Percentiles rank a stretch among this genome's conserved stretches.
Conservation (phyloP, 2,797 vertebrate species). For the Scomberomorus guttatus region DNA sequence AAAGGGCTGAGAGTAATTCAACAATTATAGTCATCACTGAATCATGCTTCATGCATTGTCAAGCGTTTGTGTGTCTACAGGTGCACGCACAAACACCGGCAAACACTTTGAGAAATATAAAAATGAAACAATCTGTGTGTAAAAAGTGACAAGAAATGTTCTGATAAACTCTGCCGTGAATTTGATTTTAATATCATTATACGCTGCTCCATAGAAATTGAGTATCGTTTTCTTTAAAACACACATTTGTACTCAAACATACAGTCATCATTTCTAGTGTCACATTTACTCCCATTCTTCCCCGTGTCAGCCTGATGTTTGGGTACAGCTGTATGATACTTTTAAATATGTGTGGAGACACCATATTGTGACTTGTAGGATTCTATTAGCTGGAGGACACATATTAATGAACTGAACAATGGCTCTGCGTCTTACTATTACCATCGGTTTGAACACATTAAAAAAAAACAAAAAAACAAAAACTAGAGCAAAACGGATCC, state of each 20-base stretch:
- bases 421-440: conserved; percentile 14
- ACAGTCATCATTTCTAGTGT: not conserved
- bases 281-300: not conserved
- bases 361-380: conserved; percentile 24
- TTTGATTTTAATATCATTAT: not conserved
- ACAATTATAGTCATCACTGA: not conserved
- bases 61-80: not conserved
- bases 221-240: not conserved
- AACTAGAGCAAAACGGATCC: not conserved
- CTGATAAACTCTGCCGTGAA: not conserved
- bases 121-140: not conserved
- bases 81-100: not conserved
- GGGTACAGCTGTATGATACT: conserved; percentile 15
- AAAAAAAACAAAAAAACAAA: not conserved
- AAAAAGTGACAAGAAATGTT: not conserved
- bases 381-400: conserved; percentile 47
- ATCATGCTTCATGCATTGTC: not conserved
- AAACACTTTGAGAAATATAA: not conserved
- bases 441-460: conserved; percentile 1
- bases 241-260: not conserved
- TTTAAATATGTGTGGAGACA: conserved; percentile 9
- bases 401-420: conserved; percentile 49
- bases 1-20: not conserved
- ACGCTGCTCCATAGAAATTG: not conserved
- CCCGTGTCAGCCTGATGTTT: not conserved